Base-by-base conservation (phyloP, 2,888 invertebrate species). In the Chorisops tibialis region DNA sequence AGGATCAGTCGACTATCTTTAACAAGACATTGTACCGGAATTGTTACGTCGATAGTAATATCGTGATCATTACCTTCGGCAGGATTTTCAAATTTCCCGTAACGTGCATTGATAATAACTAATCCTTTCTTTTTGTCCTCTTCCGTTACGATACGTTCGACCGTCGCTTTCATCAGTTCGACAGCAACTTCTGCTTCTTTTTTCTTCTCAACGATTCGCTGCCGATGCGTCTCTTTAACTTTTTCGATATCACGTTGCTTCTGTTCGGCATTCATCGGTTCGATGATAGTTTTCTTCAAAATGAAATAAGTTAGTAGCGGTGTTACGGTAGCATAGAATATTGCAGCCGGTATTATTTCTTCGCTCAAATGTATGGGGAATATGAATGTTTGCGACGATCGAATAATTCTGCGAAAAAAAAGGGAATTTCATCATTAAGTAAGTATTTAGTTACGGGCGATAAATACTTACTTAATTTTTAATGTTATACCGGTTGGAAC, bases 331-430 rank as follows among this genome's bases (percentile, higher is more conserved):
- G 95, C 96, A 75, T 97, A 97, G 76, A 97, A 92, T 41, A 97
- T 82, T 0, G 96, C 93, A 18, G 91, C 89, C 0, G 95, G 93
- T 71, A 93, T 82, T 18, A 96, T 82, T 73, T 93, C 93, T 72
- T 96, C 95, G 70, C 94, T 93, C 19, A 97, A 78, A 69, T 93
- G 90, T 67, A 96, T 91, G 0, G 96, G 95, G 69, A 96, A 89
- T 24, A 88, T 82, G 72, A 94, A 93, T 0, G 88, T 87, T 79
- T 97, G 96, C 59, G 89, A 88, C 1, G 94, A 92, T 67, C 96
- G 86, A 14, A 86, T 85, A 74, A 96, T 81, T 79, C 93, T 93
- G 74, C 30, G 30, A 2, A 5, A 30, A 30, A 18, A 41, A 54
- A 5, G 63, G 41, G 21, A 45, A 58, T 45, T 60, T 37, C n/a